These are phyloP conservation scores for Microcebus griseorufus DNA, from an alignment of 2,113 vertebrate species.

Conservation along the genomic window DNA sequence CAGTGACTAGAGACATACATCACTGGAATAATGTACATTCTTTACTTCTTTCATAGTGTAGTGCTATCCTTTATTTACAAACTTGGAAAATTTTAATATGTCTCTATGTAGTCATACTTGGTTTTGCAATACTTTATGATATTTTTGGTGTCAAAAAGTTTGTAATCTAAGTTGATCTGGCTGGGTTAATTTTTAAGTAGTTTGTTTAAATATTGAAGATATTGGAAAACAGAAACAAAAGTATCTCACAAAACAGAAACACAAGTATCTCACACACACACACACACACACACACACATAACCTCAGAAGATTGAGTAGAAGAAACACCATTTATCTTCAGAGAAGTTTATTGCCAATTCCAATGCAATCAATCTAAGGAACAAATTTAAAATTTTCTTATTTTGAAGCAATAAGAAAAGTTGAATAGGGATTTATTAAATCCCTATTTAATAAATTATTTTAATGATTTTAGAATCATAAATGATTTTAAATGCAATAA, in stretches of 20 bases:
- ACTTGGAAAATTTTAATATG: neutral
- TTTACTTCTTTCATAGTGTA: neutral
- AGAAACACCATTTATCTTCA: neutral
- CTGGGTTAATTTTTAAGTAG: neutral
- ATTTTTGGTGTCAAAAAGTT: neutral
- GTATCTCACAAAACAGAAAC: neutral
- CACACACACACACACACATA: neutral
- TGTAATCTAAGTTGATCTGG: neutral
- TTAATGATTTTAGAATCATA: neutral
- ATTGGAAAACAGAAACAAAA: neutral
- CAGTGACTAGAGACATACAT: accelerated
- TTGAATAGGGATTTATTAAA: neutral
- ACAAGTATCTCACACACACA: no score
- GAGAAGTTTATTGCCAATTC: neutral
- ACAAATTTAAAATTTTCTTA: neutral
- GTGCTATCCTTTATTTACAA: neutral
- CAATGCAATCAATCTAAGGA: neutral
- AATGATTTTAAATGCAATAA: neutral
- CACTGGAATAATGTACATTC: no score
- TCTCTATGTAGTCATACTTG: neutral
- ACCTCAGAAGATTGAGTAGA: neutral
- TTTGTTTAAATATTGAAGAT: neutral
- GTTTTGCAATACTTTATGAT: neutral
- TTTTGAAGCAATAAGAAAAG: neutral
- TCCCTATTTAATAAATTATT: no score